Conservation (phyloP, 2,797 vertebrate species). For the Chaetodon trifasciatus region DNA sequence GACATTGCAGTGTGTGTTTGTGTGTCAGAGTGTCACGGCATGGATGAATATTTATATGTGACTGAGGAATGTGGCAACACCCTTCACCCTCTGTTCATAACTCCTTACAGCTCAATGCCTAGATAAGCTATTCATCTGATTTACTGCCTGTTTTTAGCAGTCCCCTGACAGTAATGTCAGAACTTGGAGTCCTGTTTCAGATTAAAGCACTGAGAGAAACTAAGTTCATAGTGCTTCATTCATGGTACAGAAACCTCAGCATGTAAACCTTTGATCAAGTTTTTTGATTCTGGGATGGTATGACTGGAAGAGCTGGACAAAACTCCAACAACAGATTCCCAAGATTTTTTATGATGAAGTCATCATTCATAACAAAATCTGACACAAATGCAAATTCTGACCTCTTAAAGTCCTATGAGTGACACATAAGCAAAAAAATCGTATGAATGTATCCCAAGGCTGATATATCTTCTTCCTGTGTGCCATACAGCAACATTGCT, state of each 20-base stretch:
- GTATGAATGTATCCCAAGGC: background rate
- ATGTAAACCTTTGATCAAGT: background rate
- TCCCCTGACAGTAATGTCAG: background rate
- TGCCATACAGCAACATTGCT: too few relatives aligned
- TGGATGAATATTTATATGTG: background rate
- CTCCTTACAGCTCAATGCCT: background rate
- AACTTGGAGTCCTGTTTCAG: background rate
- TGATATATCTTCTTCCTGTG: background rate
- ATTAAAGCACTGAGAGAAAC: background rate
- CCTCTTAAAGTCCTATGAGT: background rate
- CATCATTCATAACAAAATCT: too few relatives aligned
- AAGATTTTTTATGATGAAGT: background rate
- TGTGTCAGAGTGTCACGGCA: background rate
- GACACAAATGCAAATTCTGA: background rate
- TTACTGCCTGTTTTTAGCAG: background rate
- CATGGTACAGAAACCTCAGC: too few relatives aligned
- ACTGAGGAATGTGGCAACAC: constrained; percentile 7
- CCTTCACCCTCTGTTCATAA: background rate
- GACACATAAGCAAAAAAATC: background rate
- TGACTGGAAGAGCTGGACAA: constrained; percentile 1
- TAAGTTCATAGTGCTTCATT: background rate
- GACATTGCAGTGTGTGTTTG: background rate
- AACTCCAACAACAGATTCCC: background rate
- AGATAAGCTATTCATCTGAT: background rate
- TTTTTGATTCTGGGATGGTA: background rate